Base-by-base conservation (phyloP, 1,140 invertebrate genomes). In the Conus ventricosus region DNA sequence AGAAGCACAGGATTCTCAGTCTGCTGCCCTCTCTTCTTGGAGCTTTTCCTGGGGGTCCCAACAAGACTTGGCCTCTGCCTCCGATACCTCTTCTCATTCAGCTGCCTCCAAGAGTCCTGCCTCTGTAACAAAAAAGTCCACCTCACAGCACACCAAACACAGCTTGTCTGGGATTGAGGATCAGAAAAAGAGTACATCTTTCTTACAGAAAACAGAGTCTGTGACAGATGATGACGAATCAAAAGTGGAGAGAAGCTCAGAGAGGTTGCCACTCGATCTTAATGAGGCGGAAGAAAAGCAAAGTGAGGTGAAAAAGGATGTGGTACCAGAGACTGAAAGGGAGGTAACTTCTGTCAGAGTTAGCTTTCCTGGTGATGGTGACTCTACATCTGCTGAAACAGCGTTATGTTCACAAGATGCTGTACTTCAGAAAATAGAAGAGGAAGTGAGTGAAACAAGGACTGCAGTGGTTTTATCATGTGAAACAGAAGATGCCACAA, bases 21-120 rank as follows among this genome's bases (percentile, higher is more conserved):
- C 84, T n/a, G 15, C 75, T 82, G 25, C 55, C 25, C 23, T 15
- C 39, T 90, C 89, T 23, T 88, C 89, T 20, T 90, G 87, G 89
- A 88, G 57, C 60, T 67, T 84, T 20, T 84, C 89, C 25, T 90
- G 87, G 89, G 82, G 82, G 23, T 23, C 57, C 23, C 54, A 84
- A n/a, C 53, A 84, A 25, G 80, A 81, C 51, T 81, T 51, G 3
- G 23, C 13, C 20, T 81, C 80, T 4, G 20, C 17, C 11, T 54
- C 51, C 13, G 5, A 53, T 20, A 7, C 80, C 17, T 53, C 80
- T 54, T 23, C 39, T 23, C 39, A 20, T 23, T 54, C 80, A 4
- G 4, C 25, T 15, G n/a, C 57, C 57, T 63, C 84, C 39, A 51
- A 23, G 27, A 53, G 84, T 39, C 57, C 11, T 25, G 53, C 57